phyloP scores from a whole-genome alignment of 2,113 vertebrate species.

The Mesoclemmys tuberculata region DNA sequence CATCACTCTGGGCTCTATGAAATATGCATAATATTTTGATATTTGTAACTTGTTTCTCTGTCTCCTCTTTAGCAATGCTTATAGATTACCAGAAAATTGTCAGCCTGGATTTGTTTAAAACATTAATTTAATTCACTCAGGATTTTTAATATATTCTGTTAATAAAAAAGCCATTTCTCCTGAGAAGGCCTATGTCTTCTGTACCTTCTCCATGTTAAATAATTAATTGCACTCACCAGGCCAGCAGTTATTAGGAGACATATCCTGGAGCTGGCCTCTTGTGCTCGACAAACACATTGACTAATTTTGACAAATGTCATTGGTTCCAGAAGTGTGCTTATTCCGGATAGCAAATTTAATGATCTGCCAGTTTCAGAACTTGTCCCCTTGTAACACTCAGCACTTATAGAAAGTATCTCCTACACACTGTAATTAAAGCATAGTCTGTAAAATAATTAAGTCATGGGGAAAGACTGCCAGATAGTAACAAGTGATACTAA shows the following conservation, averaged over 20 bases:
- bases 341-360: conserved; percentile 70
- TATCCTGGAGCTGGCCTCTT: conserved; percentile 64
- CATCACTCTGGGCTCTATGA: conserved; percentile 13
- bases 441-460: conserved; percentile 77
- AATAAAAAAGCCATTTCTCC: conserved; percentile 65
- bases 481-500: conserved; percentile 37
- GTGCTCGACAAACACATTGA: conserved; percentile 59
- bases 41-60: conserved; percentile 1
- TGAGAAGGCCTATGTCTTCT: conserved; percentile 54
- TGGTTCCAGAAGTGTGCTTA: conserved; percentile 61
- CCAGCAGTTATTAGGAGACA: conserved; percentile 60
- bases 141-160: conserved; percentile 67
- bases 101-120: conserved; percentile 59
- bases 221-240: conserved; percentile 80
- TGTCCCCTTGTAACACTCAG: conserved; percentile 62
- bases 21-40: conserved; percentile 65
- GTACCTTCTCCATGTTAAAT: conserved; percentile 72
- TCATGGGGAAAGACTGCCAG: conserved; percentile 66
- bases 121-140: conserved; percentile 53
- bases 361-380: conserved; percentile 67
- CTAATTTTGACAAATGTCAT: conserved; percentile 72
- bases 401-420: conserved; percentile 68
- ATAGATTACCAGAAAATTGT: conserved; percentile 26
- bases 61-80: conserved; percentile 30
- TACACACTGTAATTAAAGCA: conserved; percentile 75